Evolutionary conservation across 2,113 vertebrate genomes (phyloP), one percentile per base, ranked within the genome.

Genomic region (Agapornis roseicollis): DNA sequence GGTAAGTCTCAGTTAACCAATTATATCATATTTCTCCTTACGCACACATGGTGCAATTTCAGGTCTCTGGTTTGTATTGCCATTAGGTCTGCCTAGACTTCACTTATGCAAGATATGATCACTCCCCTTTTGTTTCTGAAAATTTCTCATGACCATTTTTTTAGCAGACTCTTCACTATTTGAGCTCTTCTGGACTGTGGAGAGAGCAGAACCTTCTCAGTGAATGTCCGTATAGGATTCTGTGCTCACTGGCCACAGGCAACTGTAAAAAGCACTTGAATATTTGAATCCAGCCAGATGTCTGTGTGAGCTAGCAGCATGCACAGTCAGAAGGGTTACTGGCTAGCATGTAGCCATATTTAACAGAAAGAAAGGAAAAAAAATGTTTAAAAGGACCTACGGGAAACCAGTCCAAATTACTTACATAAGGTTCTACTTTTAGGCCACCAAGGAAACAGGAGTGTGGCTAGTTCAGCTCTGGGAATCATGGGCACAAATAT

Each of bases 1-100:
- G 90, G 84, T 91, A 96, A 94, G 96, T 96, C 94, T 97, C 92
- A 90, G 95, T 93, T 91, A 97, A 97, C 96, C 76, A 95, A 93
- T 98, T 98, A 96, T 97, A 98, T 98, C 95, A 79, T 96, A 97
- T 98, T 98, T 98, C 97, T 91, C 91, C 80, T 93, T 95, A 90
- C 79, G 96, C 88, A 94, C 77, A 94, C 49, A 88, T 29, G 13
- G 33, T 9, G 82, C 41, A 91, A 69, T 97, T 98, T 95, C 84
- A 88, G 79, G n/a, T 97, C 94, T 96, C 80, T 47, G 69, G 80
- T 96, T 95, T 95, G 89, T 72, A 72, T 85, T 94, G 91, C 78
- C 79, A 96, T 96, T 95, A 95, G 71, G 53, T 93, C 90, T 97
- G 72, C 92, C 60, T 91, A 69, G 37, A 88, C 77, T 97, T 97